Evolutionary conservation across 2,888 invertebrate species (phyloP), one percentile per base, ranked within the genome.

Genomic region (Drosophila imparisetae): DNA sequence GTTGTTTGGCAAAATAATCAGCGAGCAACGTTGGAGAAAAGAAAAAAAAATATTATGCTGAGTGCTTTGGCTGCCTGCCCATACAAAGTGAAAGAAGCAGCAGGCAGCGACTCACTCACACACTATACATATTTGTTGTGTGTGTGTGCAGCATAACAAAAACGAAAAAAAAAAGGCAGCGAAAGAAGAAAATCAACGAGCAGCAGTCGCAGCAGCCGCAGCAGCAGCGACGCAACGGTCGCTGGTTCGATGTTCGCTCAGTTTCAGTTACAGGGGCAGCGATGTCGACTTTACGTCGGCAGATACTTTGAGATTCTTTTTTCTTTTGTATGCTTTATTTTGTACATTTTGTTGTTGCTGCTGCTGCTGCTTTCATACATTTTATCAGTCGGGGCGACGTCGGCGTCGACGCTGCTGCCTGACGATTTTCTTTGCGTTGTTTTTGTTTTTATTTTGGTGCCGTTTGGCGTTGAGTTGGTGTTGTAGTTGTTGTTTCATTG

Each of bases 21-120:
- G 91, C 90, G 66, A 89, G 75, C 81, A 71, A 73, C 78, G 79
- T 86, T 89, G 80, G 81, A 85, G 90, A 89, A 89, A 86, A 90
- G 86, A 87, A 36, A 45, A 15, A 89, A 90, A 82, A 87, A 86
- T 84, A 90, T 85, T 84, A 90, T 85, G 85, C 87, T 85, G 85
- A 90, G 86, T 90, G 91, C 90, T 86, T 78, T 90, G 90, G 90
- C 85, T 86, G 90, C 86, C 86, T 84, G 84, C 89, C 84, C 90
- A 86, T 88, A 78, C 90, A 86, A 86, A 86, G 90, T 90, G 90
- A 90, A 90, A 90, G 89, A 90, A 78, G 71, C 75, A 80, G 64
- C 66, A 57, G 40, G 29, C 38, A 58, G 58, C 65, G 13, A 52
- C 59, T 57, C 66, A 55, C 66, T 66, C 50, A 55, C 66, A 53